phyloP scores from a whole-genome alignment of 2,113 vertebrate genomes.

The Procapra przewalskii region DNA sequence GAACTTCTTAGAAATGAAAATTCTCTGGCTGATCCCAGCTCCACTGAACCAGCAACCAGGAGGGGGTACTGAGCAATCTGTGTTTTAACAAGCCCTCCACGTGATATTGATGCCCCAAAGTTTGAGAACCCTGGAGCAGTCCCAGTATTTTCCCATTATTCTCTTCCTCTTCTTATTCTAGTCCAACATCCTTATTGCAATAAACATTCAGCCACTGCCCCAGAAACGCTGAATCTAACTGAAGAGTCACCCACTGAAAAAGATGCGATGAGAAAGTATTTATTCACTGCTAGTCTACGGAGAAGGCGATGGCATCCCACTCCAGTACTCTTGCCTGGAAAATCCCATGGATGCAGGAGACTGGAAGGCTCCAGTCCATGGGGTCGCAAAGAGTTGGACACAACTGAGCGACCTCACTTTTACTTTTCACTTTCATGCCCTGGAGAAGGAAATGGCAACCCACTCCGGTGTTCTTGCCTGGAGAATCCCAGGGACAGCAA shows the following conservation, averaged over 20 bases:
- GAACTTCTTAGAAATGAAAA: neutral
- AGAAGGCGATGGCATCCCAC: no score
- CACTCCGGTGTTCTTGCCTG: no score
- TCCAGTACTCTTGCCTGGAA: no score
- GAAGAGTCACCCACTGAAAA: neutral
- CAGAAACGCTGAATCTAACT: neutral
- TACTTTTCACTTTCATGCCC: no score
- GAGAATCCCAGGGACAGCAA: no score
- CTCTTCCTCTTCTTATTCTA: neutral
- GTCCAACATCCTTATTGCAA: neutral
- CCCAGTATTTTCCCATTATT: neutral
- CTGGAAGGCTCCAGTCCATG: no score
- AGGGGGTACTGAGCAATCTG: rapidly evolving
- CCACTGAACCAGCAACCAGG: neutral
- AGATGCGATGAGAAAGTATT: no score
- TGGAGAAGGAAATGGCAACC: no score
- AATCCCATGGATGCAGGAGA: no score
- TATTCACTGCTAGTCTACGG: rapidly evolving
- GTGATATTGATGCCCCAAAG: neutral
- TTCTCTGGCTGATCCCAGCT: neutral
- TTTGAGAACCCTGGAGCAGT: neutral
- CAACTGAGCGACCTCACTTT: no score
- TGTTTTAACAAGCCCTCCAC: neutral
- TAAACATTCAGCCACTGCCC: neutral
- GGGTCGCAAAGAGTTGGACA: no score